These are phyloP conservation scores for Nematopogon swammerdamellus DNA, from an alignment of 2,888 invertebrate genomes.

Conservation along the genomic window DNA sequence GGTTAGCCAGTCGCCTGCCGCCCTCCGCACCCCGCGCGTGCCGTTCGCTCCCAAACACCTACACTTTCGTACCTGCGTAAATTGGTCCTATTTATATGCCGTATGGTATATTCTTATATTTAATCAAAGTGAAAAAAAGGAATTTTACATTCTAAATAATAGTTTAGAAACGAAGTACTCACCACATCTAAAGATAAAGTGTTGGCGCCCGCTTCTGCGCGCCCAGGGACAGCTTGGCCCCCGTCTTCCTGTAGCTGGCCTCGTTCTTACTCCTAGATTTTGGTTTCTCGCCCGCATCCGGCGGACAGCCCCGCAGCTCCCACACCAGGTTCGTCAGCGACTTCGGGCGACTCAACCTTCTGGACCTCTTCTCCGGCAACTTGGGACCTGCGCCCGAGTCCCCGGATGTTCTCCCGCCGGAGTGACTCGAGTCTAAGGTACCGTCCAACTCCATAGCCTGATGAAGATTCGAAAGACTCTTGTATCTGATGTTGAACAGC, in stretches of 20 bases:
- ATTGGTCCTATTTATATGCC: too few relatives aligned
- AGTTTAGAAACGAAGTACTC: conserved; percentile 17
- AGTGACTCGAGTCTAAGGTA: conserved; percentile 87
- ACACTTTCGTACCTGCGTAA: too few relatives aligned
- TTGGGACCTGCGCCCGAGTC: conserved; percentile 77
- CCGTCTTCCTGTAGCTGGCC: conserved; percentile 44
- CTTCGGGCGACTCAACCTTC: conserved; percentile 78
- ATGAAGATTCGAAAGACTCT: conserved; percentile 68
- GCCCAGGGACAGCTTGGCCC: conserved; percentile 48
- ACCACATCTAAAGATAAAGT: conserved; percentile 50
- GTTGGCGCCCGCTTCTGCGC: conserved; percentile 57
- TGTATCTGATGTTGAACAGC: conserved; percentile 71
- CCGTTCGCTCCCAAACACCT: too few relatives aligned
- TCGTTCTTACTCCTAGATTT: conserved; percentile 51
- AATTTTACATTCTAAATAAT: too few relatives aligned
- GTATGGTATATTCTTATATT: too few relatives aligned
- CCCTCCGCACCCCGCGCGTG: too few relatives aligned
- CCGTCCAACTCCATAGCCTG: conserved; percentile 75
- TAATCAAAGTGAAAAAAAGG: too few relatives aligned
- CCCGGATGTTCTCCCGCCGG: conserved; percentile 81
- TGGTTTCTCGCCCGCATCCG: conserved; percentile 39
- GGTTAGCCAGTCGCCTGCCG: too few relatives aligned
- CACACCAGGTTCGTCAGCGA: conserved; percentile 86
- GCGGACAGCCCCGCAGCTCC: conserved; percentile 61
- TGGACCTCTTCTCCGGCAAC: conserved; percentile 77